A percentile compares a stretch with the other conserved stretches of the same genome.
Conservation (phyloP, 2,888 invertebrate genomes). For the Podabrus alpinus region DNA sequence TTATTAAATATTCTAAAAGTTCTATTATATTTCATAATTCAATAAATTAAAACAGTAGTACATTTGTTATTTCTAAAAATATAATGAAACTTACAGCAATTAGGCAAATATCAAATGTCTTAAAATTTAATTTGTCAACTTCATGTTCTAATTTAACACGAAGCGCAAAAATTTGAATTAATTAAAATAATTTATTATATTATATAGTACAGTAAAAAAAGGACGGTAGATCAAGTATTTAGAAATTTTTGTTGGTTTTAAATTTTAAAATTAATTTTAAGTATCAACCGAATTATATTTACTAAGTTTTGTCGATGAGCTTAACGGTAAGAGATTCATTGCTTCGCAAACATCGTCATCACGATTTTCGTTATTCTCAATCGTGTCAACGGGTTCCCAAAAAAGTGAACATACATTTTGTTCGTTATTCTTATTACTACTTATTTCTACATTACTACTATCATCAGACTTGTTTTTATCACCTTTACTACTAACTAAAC, state of each 20-base stretch:
- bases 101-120: not conserved
- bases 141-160: not conserved
- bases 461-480: conserved; percentile 28
- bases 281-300: conserved; percentile 33
- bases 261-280: conserved; percentile 19
- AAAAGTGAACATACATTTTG: conserved; percentile 45
- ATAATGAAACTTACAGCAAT: not conserved
- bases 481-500: conserved; percentile 14
- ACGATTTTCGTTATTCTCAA: not conserved
- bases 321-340: conserved; percentile 29
- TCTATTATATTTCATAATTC: not conserved
- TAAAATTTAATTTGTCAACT: not conserved
- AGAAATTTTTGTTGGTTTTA: not conserved
- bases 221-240: not conserved
- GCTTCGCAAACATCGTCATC: conserved; percentile 33
- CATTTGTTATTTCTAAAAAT: not conserved
- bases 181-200: not conserved
- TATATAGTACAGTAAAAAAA: not conserved
- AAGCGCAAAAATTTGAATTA: not conserved
- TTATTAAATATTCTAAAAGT: not conserved
- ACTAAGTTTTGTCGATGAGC: conserved; percentile 36
- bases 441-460: conserved; percentile 20
- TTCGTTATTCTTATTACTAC: conserved; percentile 37
- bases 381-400: conserved; percentile 36
- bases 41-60: not conserved